These are phyloP conservation scores for Engraulis encrasicolus DNA, from an alignment of 2,113 vertebrate species.

Conservation along the genomic window DNA sequence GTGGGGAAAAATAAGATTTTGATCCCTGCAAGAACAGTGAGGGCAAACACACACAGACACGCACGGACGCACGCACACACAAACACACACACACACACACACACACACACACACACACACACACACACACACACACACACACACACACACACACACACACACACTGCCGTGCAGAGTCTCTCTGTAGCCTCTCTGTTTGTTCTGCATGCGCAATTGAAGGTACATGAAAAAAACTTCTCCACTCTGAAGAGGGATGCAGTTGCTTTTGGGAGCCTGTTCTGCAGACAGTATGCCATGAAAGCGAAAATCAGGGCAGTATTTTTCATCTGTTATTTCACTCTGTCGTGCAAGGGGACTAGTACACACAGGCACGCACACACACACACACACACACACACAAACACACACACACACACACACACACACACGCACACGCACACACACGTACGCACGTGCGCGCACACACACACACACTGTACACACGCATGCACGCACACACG, in stretches of 20 bases:
- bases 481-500: too few species aligned
- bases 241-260: not conserved
- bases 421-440: too few species aligned
- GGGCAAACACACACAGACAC: too few species aligned
- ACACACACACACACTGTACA: too few species aligned
- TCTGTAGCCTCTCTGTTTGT: not conserved
- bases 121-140: not conserved
- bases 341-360: not conserved
- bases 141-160: not conserved
- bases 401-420: too few species aligned
- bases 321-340: not conserved
- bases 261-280: not conserved
- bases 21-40: too few species aligned
- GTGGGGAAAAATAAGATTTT: too few species aligned
- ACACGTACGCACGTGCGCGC: too few species aligned
- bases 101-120: not conserved
- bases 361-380: too few species aligned
- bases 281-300: not conserved
- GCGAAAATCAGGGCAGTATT: not conserved
- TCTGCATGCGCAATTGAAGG: not conserved
- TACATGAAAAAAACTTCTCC: conserved; percentile 1
- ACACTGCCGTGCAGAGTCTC: not conserved
- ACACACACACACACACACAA: too few species aligned
- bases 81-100: not conserved
- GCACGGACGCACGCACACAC: not conserved